Conservation (phyloP, 2,113 vertebrate genomes). For the Casuarius casuarius region DNA sequence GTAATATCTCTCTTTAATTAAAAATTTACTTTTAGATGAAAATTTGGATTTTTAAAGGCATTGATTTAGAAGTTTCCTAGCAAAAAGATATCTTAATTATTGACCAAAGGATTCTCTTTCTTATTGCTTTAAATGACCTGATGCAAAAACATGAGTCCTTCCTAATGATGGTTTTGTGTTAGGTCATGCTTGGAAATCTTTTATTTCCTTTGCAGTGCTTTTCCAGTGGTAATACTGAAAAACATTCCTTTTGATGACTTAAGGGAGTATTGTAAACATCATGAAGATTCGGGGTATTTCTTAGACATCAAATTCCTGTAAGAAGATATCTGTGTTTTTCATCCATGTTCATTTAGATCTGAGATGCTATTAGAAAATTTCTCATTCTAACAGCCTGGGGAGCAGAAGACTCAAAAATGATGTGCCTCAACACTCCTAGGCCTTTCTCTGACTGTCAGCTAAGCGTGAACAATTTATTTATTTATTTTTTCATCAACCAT, state of each 20-base stretch:
- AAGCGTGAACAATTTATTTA: not conserved
- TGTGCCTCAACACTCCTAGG: too few species aligned
- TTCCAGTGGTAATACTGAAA: not conserved
- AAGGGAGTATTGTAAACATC: accelerated
- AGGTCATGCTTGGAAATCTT: not conserved
- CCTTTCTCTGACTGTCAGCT: not conserved
- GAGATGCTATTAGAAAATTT: not conserved
- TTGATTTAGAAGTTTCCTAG: not conserved
- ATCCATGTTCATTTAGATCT: not conserved
- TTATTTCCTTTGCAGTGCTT: not conserved
- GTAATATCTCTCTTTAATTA: not conserved
- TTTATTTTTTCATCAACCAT: not conserved
- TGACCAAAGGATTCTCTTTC: not conserved
- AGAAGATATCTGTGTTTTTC: not conserved
- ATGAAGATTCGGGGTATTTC: not conserved
- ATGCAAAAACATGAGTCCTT: not conserved
- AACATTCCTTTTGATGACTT: not conserved
- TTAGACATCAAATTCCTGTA: not conserved
- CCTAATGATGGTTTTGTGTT: not conserved
- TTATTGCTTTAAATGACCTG: not conserved
- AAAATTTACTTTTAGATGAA: not conserved
- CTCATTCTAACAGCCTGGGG: not conserved
- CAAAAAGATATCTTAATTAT: not conserved
- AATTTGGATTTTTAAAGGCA: not conserved
- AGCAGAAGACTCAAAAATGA: not conserved